A percentile compares a stretch with the other conserved stretches of the same genome.
phyloP scores from a whole-genome alignment of 2,797 vertebrate species.

The Clarias laeviceps region DNA sequence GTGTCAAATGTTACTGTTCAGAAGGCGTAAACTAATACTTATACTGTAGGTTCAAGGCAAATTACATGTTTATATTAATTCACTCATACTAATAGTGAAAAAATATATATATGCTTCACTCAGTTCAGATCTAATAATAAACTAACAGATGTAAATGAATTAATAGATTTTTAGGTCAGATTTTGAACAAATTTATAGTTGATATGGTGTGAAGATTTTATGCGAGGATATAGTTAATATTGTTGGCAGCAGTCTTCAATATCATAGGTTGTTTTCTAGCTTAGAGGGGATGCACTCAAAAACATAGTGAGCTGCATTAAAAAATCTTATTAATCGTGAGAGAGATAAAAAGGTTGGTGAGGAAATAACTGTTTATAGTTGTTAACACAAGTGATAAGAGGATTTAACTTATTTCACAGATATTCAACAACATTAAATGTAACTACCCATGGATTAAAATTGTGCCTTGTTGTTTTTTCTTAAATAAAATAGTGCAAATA shows the following conservation, averaged over 20 bases:
- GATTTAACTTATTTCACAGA: neutral
- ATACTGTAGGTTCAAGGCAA: neutral
- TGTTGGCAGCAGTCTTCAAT: neutral
- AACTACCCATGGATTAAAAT: neutral
- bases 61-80: neutral
- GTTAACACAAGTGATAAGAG: neutral
- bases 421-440: neutral
- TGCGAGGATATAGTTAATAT: neutral
- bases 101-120: neutral
- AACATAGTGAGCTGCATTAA: neutral
- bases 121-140: neutral
- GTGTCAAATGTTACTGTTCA: neutral
- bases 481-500: neutral
- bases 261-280: neutral
- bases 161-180: too few relatives aligned
- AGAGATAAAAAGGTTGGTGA: neutral
- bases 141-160: neutral
- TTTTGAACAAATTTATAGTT: neutral
- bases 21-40: neutral
- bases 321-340: neutral
- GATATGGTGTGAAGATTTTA: neutral
- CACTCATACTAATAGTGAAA: neutral
- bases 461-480: neutral
- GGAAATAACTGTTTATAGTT: neutral
- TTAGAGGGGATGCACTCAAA: neutral